Conservation (phyloP, 2,888 invertebrate species). For the Megamerina dolium region DNA sequence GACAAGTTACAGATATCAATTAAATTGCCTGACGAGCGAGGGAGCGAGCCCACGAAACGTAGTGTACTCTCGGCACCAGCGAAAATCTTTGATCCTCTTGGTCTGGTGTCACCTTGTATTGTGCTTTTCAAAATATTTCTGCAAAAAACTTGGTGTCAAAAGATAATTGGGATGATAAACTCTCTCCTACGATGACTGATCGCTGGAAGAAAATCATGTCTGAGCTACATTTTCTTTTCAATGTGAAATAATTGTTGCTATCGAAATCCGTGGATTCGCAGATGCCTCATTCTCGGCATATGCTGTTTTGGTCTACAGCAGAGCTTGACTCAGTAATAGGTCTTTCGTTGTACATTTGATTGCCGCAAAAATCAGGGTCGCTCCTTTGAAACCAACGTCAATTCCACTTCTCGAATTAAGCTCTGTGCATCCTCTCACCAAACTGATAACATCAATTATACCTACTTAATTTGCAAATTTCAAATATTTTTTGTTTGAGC, state of each 20-base stretch:
- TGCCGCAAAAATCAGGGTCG: neutral
- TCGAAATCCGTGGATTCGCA: neutral
- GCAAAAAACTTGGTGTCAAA: too few species aligned
- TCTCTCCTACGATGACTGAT: too few species aligned
- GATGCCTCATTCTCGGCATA: neutral
- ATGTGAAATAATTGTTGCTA: neutral
- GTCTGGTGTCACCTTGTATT: too few species aligned
- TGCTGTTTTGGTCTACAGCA: neutral
- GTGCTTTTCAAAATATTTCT: too few species aligned
- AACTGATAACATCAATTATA: too few species aligned
- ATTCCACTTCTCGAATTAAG: neutral
- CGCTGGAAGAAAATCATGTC: too few species aligned
- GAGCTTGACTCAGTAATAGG: neutral
- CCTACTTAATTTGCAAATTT: conserved; percentile 3
- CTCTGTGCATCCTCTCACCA: too few species aligned
- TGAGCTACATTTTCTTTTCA: too few species aligned
- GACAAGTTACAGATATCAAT: conserved; percentile 4
- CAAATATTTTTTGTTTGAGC: conserved; percentile 16
- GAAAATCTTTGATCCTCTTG: conserved; percentile 4
- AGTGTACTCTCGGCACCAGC: conserved; percentile 3
- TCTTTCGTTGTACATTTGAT: neutral
- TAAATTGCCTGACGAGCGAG: too few species aligned
- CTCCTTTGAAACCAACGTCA: neutral
- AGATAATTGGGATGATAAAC: too few species aligned
- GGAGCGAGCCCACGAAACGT: conserved; percentile 6